Evolutionary conservation across 2,797 vertebrate species (phyloP), one percentile per base, ranked within the genome.

Genomic region (Sebastiscus albofasciatus): DNA sequence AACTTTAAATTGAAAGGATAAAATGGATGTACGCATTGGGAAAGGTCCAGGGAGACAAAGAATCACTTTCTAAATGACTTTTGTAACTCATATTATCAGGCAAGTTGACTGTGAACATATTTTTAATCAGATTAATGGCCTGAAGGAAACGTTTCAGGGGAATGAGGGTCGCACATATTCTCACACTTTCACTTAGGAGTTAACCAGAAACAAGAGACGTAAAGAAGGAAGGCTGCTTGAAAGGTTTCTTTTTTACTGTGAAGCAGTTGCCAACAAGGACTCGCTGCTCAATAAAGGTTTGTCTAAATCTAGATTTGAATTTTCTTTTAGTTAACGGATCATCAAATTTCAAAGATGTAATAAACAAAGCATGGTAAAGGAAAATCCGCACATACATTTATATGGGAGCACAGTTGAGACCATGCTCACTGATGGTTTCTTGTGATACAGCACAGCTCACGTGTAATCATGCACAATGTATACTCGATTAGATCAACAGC

Each of bases 251-350:
- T 56, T 46, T 34, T 22, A 49, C 22, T 55, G 55, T 75, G 46
- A 70, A 77, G 71, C 20, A 66, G 54, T 12, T 71, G 31, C 39
- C 8, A 71, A 64, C 5, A 36, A n/a, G 13, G 18, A 55, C 26
- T 27, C 16, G 12, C 46, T 39, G 11, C 9, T 75, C 29, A 76
- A 65, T 76, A 72, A 81, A 79, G 12, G n/a, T 31, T 60, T 72
- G 13, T 55, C 60, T 56, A 16, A 58, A 26, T 52, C 9, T 20
- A 27, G 8, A 65, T 31, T 12, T 67, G 4, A 22, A 22, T 34
- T 27, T 7, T 10, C 4, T 65, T 71, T 69, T 29, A 64, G 1
- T 33, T 18, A 66, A 22, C 0, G 0, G 33, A 29, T 31, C 6
- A n/a, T 66, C 5, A 42, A 26, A 11, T 31, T 33, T 4, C 22